A percentile compares a stretch with the other conserved stretches of the same genome.
Conservation (phyloP, 2,797 vertebrate species). For the Holocentrus rufus region DNA sequence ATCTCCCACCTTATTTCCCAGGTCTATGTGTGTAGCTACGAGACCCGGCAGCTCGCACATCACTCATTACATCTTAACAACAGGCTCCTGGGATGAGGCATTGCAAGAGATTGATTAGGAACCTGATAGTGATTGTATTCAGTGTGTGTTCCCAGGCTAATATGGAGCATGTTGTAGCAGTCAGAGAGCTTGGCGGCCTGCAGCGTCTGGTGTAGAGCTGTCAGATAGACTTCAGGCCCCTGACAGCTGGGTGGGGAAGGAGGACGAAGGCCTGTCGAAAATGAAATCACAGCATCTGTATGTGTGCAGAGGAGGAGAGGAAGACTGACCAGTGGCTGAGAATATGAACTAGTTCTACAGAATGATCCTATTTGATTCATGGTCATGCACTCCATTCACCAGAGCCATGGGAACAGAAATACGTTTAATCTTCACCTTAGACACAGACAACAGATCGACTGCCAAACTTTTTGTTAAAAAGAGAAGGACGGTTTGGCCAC, state of each 20-base stretch:
- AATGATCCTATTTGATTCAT: slow-evolving; percentile 63
- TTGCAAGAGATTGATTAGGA: slow-evolving; percentile 72
- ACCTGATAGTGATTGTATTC: slow-evolving; percentile 66
- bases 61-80: slow-evolving; percentile 73
- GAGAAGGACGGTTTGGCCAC: not conserved
- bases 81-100: slow-evolving; percentile 64
- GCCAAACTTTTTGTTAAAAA: slow-evolving; percentile 33
- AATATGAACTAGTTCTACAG: slow-evolving; percentile 70
- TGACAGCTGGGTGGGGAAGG: slow-evolving; percentile 63
- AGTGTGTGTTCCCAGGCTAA: slow-evolving; percentile 72
- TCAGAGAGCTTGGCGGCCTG: slow-evolving; percentile 69
- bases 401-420: slow-evolving; percentile 36
- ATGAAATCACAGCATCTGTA: slow-evolving; percentile 72
- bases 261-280: slow-evolving; percentile 67
- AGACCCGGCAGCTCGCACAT: slow-evolving; percentile 65
- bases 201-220: slow-evolving; percentile 64
- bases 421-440: slow-evolving; percentile 31
- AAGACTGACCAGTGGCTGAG: slow-evolving; percentile 55
- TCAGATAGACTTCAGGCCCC: slow-evolving; percentile 74
- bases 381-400: slow-evolving; percentile 52
- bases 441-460: slow-evolving; percentile 33
- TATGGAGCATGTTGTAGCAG: slow-evolving; percentile 73
- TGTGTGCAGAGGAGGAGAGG: slow-evolving; percentile 52
- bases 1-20: slow-evolving; percentile 60
- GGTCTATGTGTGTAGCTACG: slow-evolving; percentile 53